Evolutionary conservation across 2,888 invertebrate species (phyloP).

Genomic region (Rhopalosiphum nymphaeae): DNA sequence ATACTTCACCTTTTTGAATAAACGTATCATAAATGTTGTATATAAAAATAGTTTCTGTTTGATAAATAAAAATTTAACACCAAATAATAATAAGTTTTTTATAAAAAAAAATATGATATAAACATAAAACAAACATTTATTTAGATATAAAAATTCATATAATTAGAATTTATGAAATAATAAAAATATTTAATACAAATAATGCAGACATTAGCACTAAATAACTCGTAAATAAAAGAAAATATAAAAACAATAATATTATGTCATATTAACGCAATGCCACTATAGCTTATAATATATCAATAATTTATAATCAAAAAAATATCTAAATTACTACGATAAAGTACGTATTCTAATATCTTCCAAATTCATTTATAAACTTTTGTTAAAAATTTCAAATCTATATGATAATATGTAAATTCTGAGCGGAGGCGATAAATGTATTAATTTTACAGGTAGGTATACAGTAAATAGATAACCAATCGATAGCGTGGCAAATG

Average conservation of each 20-base stretch:
- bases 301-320: no score
- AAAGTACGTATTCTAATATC: no score
- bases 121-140: background rate
- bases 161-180: background rate
- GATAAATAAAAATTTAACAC: background rate
- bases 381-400: no score
- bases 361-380: no score
- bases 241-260: background rate
- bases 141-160: background rate
- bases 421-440: no score
- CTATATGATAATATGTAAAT: no score
- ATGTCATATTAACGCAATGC: no score
- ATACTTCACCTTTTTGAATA: background rate
- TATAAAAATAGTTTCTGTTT: background rate
- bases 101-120: background rate
- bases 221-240: background rate
- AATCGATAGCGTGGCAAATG: no score
- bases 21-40: background rate
- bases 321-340: no score
- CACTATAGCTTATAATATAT: no score
- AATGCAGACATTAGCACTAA: background rate
- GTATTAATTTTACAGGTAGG: no score
- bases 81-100: background rate
- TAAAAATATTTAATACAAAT: background rate
- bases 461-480: no score